Evolutionary conservation across 1,140 invertebrate species (phyloP).

Genomic region (Acarapis woodi): DNA sequence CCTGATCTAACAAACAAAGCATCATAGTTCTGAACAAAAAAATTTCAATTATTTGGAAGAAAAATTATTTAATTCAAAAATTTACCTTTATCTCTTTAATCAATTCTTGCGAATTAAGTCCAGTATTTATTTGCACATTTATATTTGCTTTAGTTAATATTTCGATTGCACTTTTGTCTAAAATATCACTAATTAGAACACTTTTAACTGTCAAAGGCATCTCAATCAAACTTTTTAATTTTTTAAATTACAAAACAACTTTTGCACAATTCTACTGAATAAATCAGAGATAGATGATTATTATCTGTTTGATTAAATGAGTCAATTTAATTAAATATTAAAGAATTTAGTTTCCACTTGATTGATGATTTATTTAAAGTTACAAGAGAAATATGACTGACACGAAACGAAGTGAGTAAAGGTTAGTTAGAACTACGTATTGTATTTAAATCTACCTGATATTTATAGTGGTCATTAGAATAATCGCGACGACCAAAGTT

Average conservation of each 20-base stretch:
- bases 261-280: neutral
- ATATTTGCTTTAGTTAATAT: slow-evolving; percentile 45
- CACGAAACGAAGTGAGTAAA: neutral
- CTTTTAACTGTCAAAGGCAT: slow-evolving; percentile 16
- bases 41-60: neutral
- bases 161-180: slow-evolving; percentile 50
- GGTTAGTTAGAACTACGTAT: neutral
- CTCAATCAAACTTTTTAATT: too few species aligned
- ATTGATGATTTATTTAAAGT: too few species aligned
- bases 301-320: neutral
- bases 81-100: slow-evolving; percentile 53
- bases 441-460: neutral
- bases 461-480: neutral
- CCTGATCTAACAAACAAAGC: slow-evolving; percentile 77
- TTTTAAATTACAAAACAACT: neutral
- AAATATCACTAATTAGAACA: slow-evolving; percentile 70
- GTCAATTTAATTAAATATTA: neutral
- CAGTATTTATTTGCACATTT: slow-evolving; percentile 44
- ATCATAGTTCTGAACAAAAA: slow-evolving; percentile 41
- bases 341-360: neutral
- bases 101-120: slow-evolving; percentile 49
- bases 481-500: neutral
- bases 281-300: neutral
- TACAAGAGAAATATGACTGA: neutral
- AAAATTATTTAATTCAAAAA: slow-evolving; percentile 8